These are phyloP conservation scores for Drosophila willistoni DNA, from an alignment of 1,140 invertebrate genomes.

Conservation along the genomic window DNA sequence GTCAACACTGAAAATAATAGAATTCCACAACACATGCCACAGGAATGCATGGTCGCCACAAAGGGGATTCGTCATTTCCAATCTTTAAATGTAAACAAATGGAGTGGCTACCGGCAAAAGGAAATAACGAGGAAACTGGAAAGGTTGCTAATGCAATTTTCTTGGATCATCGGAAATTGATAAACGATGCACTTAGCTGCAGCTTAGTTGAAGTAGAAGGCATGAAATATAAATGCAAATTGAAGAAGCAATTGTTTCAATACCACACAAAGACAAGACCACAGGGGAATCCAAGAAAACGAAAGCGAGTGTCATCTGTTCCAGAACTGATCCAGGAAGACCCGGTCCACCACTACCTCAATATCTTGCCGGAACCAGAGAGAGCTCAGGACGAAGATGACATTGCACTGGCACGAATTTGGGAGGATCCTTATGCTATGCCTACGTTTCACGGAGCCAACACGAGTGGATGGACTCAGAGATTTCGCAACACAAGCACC, in stretches of 20 bases:
- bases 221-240: conserved; percentile 24
- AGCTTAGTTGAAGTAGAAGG: conserved; percentile 7
- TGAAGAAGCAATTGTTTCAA: conserved; percentile 54
- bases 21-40: not conserved
- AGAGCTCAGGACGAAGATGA: not conserved
- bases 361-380: conserved; percentile 24
- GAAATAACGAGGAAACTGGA: conserved; percentile 8
- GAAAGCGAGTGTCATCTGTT: conserved; percentile 40
- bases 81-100: conserved; percentile 29
- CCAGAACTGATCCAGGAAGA: not conserved
- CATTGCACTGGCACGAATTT: conserved; percentile 38
- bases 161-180: conserved; percentile 64
- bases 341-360: conserved; percentile 32
- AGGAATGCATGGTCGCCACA: no score
- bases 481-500: conserved; percentile 4
- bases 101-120: conserved; percentile 43
- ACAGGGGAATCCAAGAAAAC: conserved; percentile 36
- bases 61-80: no score
- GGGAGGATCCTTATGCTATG: conserved; percentile 62
- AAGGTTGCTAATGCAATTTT: conserved; percentile 30
- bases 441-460: conserved; percentile 71
- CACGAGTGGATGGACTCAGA: conserved; percentile 48
- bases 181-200: conserved; percentile 49
- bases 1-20: not conserved
- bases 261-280: conserved; percentile 14